Conservation (phyloP, 2,113 vertebrate genomes). For the Naja naja region DNA sequence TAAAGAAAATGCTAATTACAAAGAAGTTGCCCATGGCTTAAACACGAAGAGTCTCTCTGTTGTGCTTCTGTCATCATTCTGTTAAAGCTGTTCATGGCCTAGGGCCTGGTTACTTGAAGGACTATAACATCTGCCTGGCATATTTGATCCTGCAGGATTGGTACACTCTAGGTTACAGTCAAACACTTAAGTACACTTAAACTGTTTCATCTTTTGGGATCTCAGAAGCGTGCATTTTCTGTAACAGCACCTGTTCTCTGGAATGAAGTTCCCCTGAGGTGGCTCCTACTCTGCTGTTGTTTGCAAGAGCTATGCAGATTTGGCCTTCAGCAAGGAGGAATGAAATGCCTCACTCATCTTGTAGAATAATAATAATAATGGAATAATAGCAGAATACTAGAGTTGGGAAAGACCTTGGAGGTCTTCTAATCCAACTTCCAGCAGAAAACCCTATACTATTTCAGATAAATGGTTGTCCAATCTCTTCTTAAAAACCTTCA, state of each 20-base stretch:
- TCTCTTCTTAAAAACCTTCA: no score
- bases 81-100: neutral
- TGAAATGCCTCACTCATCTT: neutral
- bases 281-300: neutral
- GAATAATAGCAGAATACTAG: no score
- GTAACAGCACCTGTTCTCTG: neutral
- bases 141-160: neutral
- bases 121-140: neutral
- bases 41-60: neutral
- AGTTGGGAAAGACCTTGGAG: no score
- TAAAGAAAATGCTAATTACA: neutral
- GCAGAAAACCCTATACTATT: no score
- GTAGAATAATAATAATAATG: no score
- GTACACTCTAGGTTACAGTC: neutral
- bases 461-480: no score
- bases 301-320: neutral
- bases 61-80: neutral
- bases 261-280: neutral
- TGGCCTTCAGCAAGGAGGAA: neutral
- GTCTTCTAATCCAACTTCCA: no score
- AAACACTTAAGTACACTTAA: neutral
- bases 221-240: neutral
- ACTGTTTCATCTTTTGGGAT: neutral
- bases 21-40: neutral
- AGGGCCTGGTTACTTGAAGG: neutral